Percentiles rank a stretch among this genome's conserved stretches.
Conservation (phyloP, 2,797 vertebrate genomes). For the Parauchenoglanis ngamensis region DNA sequence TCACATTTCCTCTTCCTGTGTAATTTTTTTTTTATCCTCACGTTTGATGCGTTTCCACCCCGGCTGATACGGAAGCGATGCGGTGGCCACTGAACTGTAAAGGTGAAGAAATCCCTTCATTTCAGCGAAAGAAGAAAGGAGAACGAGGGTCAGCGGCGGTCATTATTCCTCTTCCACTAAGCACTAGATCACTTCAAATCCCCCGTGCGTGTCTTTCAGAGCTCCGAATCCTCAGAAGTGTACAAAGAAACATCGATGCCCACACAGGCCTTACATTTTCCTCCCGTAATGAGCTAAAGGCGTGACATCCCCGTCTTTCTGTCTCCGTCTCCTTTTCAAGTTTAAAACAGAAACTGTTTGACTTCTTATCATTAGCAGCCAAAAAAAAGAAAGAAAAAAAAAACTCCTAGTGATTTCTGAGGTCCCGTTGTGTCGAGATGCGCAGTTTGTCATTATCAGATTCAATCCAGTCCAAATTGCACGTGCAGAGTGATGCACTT, state of each 20-base stretch:
- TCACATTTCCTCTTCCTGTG: neutral
- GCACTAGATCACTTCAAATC: conserved; percentile 53
- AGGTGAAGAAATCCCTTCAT: conserved; percentile 48
- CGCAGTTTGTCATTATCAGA: conserved; percentile 29
- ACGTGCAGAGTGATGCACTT: conserved; percentile 22
- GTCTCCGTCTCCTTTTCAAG: conserved; percentile 35
- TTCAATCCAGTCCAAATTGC: neutral
- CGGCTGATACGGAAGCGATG: neutral
- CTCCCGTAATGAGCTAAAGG: conserved; percentile 46
- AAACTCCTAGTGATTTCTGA: conserved; percentile 2
- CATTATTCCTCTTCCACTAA: conserved; percentile 53
- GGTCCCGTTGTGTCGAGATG: conserved; percentile 6
- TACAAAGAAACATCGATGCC: conserved; percentile 45
- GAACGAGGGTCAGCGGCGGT: conserved; percentile 43
- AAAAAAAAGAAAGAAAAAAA: neutral
- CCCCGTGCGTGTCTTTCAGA: conserved; percentile 42
- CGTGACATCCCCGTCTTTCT: conserved; percentile 28
- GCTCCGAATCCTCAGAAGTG: conserved; percentile 45
- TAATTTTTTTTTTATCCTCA: neutral
- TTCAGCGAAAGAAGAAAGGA: conserved; percentile 26
- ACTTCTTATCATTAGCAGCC: conserved; percentile 44
- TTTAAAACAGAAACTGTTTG: conserved; percentile 19
- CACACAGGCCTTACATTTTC: conserved; percentile 45
- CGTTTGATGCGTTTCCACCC: conserved; percentile 24
- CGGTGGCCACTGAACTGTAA: conserved; percentile 43